These are phyloP conservation scores for Tetheella fluctuosa DNA, from an alignment of 2,888 invertebrate genomes.

Conservation along the genomic window DNA sequence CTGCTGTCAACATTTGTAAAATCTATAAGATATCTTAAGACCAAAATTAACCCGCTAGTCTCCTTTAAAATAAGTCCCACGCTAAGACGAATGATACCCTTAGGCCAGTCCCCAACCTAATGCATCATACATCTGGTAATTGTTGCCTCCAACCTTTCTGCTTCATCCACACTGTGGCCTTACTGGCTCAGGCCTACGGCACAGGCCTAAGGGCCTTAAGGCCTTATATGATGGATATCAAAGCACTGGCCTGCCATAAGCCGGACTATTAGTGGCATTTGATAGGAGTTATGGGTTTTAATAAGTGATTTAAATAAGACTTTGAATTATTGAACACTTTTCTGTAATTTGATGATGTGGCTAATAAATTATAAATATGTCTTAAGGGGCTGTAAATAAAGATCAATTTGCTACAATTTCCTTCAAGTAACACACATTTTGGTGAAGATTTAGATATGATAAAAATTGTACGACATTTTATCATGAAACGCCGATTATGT, in stretches of 20 bases:
- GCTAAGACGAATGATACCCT: conserved; percentile 47
- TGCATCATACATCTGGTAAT: conserved; percentile 64
- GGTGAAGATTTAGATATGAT: too few species aligned
- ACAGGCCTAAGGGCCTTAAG: conserved; percentile 24
- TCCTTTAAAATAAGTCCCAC: conserved; percentile 2
- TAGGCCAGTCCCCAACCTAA: conserved; percentile 47
- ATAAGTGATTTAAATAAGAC: conserved; percentile 9
- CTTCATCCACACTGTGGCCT: conserved; percentile 38
- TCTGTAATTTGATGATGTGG: neutral
- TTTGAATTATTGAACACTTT: conserved; percentile 2
- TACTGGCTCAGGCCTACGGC: conserved; percentile 17
- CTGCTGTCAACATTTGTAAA: too few species aligned
- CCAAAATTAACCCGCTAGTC: neutral
- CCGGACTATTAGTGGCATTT: conserved; percentile 10
- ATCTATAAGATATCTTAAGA: neutral
- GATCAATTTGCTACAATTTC: neutral
- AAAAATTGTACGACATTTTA: neutral
- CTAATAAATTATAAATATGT: neutral
- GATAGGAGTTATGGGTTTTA: conserved; percentile 11
- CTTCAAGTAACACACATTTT: neutral
- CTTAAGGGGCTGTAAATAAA: neutral
- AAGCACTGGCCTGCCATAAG: neutral
- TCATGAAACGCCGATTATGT: neutral
- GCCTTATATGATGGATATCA: conserved; percentile 43
- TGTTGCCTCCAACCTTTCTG: conserved; percentile 46